Percentiles rank a stretch among this genome's conserved stretches.
Evolutionary conservation across 2,888 invertebrate genomes (phyloP).

Genomic region (Rhopalosiphum nymphaeae): DNA sequence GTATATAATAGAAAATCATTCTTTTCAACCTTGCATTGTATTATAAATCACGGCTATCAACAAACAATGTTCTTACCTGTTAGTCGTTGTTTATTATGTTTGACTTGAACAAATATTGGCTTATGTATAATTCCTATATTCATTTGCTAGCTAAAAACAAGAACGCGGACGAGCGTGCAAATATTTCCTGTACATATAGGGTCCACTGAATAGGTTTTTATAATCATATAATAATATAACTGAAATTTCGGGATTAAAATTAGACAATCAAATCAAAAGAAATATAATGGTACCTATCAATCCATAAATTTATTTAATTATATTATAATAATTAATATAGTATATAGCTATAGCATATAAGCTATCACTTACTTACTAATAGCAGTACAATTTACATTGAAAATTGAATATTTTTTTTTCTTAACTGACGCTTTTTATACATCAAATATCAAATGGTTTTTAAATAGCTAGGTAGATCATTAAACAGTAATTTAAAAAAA

Average conservation of each 20-base stretch:
- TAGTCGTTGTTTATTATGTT: constrained; percentile 16
- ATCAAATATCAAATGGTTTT: background rate
- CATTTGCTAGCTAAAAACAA: background rate
- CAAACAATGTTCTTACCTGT: constrained; percentile 43
- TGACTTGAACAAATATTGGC: constrained; percentile 9
- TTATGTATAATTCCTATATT: constrained; percentile 13
- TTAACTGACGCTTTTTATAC: background rate
- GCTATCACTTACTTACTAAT: background rate
- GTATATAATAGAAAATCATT: constrained; percentile 16
- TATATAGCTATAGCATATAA: background rate
- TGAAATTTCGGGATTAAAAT: background rate
- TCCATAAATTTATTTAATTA: background rate
- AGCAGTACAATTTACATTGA: background rate
- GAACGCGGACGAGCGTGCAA: constrained; percentile 18
- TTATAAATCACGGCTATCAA: constrained; percentile 33
- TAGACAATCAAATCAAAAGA: constrained; percentile 27
- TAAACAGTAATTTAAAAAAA: background rate
- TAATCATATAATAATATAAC: background rate
- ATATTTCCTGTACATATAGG: constrained; percentile 33
- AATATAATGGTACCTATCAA: background rate
- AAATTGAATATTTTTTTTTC: background rate
- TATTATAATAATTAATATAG: too few relatives aligned
- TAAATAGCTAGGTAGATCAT: constrained; percentile 5
- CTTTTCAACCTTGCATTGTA: constrained; percentile 3
- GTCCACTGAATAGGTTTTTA: background rate